Base-by-base conservation (phyloP, 2,888 invertebrate genomes). In the Acrobeloides nanus region DNA sequence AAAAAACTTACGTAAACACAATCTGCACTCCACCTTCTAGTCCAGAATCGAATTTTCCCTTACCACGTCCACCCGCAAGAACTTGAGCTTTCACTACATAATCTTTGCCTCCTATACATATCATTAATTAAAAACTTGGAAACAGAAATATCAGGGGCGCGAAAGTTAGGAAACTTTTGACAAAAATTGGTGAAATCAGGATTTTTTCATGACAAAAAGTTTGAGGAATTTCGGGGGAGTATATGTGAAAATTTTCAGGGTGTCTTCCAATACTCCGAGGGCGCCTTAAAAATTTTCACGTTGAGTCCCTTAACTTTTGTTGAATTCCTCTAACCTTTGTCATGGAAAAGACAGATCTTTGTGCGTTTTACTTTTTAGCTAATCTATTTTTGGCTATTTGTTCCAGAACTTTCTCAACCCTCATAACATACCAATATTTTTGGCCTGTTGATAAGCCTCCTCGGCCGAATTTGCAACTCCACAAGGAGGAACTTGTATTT, bases 1-100 rank as follows among this genome's bases (percentile, higher is more conserved):
- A 21, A 3, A 17, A 34, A 38, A 32, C 81, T 80, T 78, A 87
- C 87, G 90, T 84, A 79, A 86, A 87, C n/a, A 95, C 92, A 48
- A 97, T 81, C 75, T 97, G 89, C 2, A 99, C 97, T 45, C 97
- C 97, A 59, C 97, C 93, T 80, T 95, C 89, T 73, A 95, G 93
- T 0, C 95, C 97, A 80, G 84, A 89, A 74, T 87, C 86, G 74
- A 99, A 99, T 68, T 84, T 83, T 3, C 97, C 97, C 78, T 95
- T 90, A 12, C 97, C 97, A 68, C 97, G 81, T 6, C 97, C 97
- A 41, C 97, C 97, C 44, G 97, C 97, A 59, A 97, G 80, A 60
- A 99, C 89, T 80, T 99, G 71, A 21, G 71, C 71, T 54, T 71
- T 71, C 21, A 71, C 61, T 26, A 71, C 72, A 53, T 67, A 72